These are phyloP conservation scores for Chionodraco myersi DNA, from an alignment of 2,113 vertebrate species.

Conservation along the genomic window DNA sequence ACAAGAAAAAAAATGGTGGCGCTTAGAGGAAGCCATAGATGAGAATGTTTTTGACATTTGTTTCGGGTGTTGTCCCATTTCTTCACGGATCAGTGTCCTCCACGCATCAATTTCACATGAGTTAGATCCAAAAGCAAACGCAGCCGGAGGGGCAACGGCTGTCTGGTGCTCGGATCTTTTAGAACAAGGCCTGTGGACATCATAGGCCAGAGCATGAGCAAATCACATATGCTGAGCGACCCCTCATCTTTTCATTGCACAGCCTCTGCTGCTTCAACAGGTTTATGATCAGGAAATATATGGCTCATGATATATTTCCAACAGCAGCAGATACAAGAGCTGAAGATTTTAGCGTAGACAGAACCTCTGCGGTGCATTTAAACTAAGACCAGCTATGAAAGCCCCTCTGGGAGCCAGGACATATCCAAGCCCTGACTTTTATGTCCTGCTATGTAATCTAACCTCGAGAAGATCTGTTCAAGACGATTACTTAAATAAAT, in stretches of 20 bases:
- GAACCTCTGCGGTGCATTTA: constrained; percentile 49
- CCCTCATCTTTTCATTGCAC: not conserved
- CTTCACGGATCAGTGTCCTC: constrained; percentile 73
- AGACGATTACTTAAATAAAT: constrained; percentile 81
- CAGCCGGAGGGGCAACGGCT: constrained; percentile 53
- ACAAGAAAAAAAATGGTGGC: constrained; percentile 46
- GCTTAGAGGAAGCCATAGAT: constrained; percentile 36
- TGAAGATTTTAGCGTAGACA: constrained; percentile 38
- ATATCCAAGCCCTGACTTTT: constrained; percentile 39
- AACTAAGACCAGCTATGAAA: constrained; percentile 27
- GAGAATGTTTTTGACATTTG: constrained; percentile 74
- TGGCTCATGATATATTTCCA: constrained; percentile 26
- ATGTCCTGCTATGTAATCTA: constrained; percentile 61
- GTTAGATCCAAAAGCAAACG: constrained; percentile 65
- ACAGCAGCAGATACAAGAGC: constrained; percentile 1
- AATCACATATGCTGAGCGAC: constrained; percentile 40
- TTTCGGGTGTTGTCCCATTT: constrained; percentile 73
- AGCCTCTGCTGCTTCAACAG: constrained; percentile 31
- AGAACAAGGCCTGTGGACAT: constrained; percentile 49
- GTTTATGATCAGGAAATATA: constrained; percentile 44
- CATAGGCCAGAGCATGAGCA: constrained; percentile 30
- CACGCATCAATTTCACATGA: constrained; percentile 79
- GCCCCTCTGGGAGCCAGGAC: constrained; percentile 12
- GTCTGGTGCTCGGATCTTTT: constrained; percentile 51
- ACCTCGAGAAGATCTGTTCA: constrained; percentile 44